Base-by-base conservation (phyloP, 2,113 vertebrate species). In the Haplochromis burtoni region DNA sequence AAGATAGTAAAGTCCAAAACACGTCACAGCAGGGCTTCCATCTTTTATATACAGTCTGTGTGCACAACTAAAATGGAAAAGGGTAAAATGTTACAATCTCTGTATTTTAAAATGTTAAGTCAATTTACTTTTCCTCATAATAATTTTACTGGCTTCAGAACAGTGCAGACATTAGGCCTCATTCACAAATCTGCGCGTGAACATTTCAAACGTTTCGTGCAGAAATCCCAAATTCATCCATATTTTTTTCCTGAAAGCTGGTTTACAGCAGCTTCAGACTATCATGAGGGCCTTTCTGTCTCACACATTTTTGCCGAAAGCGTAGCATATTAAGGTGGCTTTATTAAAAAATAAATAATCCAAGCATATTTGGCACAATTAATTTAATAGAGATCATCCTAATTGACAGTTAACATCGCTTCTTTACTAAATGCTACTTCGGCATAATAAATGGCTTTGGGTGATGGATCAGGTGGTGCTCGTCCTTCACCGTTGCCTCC, bases 21-120 rank as follows among this genome's bases (percentile, higher is more conserved):
- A 1, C 31, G 0, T 2, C 61, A 21, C 33, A 21, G 3, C 2
- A 66, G 10, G 61, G 11, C 61, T 21, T 13, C 61, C 19, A 38
- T 68, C 4, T 38, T 68, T 38, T 45, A 26, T 45, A 16, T 42
- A 73, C 66, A 73, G 66, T 26, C 38, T 73, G 38, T 73, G 66
- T 26, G n/a, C 38, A 73, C n/a, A 42, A 73, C 38, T 17, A 26
- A 45, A 3, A 45, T 16, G 66, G 8, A 42, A 71, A 42, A 14
- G n/a, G n/a, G 12, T 66, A 38, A 42, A 42, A 24, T 24, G 21
- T 40, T 71, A 71, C 66, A 21, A 13, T 42, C n/a, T 14, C 35
- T 71, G 66, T 17, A 6, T 76, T 76, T 29, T 73, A 17, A 17
- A 47, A 47, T 1, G 14, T 76, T 47, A 49, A 5, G 10, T 49